Evolutionary conservation across 2,888 invertebrate genomes (phyloP).

Genomic region (Diaphora mendica): DNA sequence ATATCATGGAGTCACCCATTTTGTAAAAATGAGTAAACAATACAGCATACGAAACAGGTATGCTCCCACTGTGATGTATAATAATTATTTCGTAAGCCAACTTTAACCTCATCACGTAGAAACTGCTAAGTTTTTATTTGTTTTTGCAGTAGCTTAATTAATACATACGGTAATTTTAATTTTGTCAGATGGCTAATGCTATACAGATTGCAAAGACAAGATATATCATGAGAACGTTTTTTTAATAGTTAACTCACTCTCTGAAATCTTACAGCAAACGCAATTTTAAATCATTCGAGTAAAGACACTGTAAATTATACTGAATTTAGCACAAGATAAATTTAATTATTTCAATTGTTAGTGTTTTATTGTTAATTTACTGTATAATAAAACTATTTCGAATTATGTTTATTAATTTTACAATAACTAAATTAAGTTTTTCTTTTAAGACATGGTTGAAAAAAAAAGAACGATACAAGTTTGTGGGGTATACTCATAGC

Average conservation of each 20-base stretch:
- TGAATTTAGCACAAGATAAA: too few species aligned
- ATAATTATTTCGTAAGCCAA: not conserved
- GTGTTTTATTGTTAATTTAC: not conserved
- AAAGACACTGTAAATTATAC: not conserved
- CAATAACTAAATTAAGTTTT: too few species aligned
- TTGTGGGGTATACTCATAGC: not conserved
- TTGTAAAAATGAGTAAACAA: not conserved
- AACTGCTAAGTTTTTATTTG: not conserved
- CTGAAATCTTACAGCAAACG: not conserved
- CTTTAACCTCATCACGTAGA: not conserved
- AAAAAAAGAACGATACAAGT: too few species aligned
- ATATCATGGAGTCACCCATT: not conserved
- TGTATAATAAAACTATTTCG: too few species aligned
- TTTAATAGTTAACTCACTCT: not conserved
- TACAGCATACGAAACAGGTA: not conserved
- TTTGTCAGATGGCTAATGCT: not conserved
- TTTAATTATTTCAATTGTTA: not conserved
- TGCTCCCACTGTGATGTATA: not conserved
- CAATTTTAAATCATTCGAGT: not conserved
- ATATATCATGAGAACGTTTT: conserved; percentile 1
- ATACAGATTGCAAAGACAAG: conserved; percentile 4
- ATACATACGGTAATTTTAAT: not conserved
- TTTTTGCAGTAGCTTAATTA: conserved; percentile 10
- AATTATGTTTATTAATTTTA: too few species aligned
- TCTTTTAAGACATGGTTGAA: not conserved